Conservation (phyloP, 2,797 vertebrate species). For the Pteropus rufus region DNA sequence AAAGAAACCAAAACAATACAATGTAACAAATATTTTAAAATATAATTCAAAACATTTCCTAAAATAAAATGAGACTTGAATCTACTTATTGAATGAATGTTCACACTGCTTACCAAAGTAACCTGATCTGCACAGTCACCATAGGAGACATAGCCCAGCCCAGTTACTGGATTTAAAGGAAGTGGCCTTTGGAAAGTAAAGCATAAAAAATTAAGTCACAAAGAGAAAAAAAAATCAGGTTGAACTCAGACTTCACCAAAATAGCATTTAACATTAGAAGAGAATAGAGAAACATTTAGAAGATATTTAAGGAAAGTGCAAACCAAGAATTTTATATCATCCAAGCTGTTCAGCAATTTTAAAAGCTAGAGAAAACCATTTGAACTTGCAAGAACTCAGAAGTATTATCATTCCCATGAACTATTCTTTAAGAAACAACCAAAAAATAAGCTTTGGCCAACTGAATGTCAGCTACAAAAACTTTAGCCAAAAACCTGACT, state of each 20-base stretch:
- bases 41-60: neutral
- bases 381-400: conserved; percentile 23
- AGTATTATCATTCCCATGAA: neutral
- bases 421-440: neutral
- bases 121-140: neutral
- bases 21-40: neutral
- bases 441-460: conserved; percentile 25
- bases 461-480: neutral
- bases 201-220: neutral
- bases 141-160: neutral
- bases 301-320: conserved; percentile 61
- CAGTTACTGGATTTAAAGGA: neutral
- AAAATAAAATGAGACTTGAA: conserved; percentile 25
- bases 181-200: neutral
- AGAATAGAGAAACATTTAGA: conserved; percentile 49
- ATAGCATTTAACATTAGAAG: conserved; percentile 10
- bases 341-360: conserved; percentile 51
- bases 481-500: neutral
- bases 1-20: neutral
- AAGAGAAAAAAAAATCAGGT: neutral
- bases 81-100: neutral
- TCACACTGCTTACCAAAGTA: neutral
- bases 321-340: conserved; percentile 57
- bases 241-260: conserved; percentile 31
- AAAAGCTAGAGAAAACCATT: conserved; percentile 34